phyloP scores from a whole-genome alignment of 2,888 invertebrate genomes.

The Hypena proboscidalis region DNA sequence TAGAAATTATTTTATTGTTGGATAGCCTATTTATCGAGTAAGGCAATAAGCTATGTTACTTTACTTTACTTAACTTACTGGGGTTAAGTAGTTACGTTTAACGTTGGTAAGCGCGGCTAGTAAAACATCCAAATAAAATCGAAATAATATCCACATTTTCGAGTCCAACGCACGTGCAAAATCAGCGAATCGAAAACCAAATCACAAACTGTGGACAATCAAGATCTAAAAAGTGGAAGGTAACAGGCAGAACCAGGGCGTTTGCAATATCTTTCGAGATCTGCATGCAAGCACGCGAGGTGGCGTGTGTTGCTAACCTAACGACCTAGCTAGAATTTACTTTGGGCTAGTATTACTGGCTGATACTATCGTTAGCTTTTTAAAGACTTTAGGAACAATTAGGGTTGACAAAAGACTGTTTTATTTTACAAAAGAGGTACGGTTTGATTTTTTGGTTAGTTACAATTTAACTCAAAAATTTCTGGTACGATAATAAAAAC shows the following conservation, averaged over 20 bases:
- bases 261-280: constrained; percentile 46
- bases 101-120: background rate
- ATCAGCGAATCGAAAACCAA: constrained; percentile 7
- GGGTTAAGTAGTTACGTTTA: background rate
- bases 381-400: constrained; percentile 1
- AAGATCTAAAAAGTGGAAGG: constrained; percentile 27
- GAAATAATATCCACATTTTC: background rate
- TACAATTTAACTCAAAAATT: no score
- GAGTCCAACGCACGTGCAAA: constrained; percentile 7
- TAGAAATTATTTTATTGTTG: no score
- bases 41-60: no score
- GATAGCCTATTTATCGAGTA: no score
- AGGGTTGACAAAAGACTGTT: background rate
- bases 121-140: background rate
- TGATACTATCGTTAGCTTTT: constrained; percentile 32
- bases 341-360: constrained; percentile 41
- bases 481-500: no score
- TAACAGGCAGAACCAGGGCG: constrained; percentile 35
- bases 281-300: constrained; percentile 54
- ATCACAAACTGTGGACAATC: constrained; percentile 23
- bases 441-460: no score
- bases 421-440: no score
- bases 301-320: constrained; percentile 58
- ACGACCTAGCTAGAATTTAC: constrained; percentile 54
- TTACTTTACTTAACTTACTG: no score